Conservation (phyloP, 2,797 vertebrate species). For the Borostomias antarcticus region DNA sequence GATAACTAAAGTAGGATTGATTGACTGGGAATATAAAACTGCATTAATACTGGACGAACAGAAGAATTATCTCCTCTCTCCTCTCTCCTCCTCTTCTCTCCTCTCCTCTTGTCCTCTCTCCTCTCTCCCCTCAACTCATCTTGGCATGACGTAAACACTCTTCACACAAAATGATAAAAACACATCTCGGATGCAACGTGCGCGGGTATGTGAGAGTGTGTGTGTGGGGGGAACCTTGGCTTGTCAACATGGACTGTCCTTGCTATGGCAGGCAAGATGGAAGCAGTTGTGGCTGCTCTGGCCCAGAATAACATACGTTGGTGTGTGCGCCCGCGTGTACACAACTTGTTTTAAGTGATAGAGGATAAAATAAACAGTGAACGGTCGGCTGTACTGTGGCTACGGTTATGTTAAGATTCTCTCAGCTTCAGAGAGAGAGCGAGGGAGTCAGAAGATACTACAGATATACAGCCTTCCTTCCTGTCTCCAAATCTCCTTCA, state of each 20-base stretch:
- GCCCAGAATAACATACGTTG: background rate
- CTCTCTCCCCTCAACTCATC: no score
- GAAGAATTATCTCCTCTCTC: conserved; percentile 6
- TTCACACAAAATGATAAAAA: background rate
- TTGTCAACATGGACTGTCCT: background rate
- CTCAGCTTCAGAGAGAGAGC: background rate
- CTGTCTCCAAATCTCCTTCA: no score
- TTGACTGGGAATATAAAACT: no score
- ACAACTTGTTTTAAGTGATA: background rate
- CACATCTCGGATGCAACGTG: conserved; percentile 8
- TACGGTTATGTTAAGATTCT: background rate
- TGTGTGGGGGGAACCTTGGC: background rate
- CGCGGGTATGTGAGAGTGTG: background rate
- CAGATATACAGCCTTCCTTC: no score
- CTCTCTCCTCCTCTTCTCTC: background rate
- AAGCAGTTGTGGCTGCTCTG: background rate
- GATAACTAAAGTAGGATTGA: no score
- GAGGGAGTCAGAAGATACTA: no score
- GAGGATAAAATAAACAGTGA: background rate
- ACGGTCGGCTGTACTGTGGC: background rate
- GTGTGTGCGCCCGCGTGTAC: background rate
- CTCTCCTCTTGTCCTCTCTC: background rate
- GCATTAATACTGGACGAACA: conserved; percentile 32
- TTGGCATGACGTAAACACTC: background rate
- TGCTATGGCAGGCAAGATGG: background rate